Conservation (phyloP, 2,113 vertebrate genomes). For the Myotis davidii region DNA sequence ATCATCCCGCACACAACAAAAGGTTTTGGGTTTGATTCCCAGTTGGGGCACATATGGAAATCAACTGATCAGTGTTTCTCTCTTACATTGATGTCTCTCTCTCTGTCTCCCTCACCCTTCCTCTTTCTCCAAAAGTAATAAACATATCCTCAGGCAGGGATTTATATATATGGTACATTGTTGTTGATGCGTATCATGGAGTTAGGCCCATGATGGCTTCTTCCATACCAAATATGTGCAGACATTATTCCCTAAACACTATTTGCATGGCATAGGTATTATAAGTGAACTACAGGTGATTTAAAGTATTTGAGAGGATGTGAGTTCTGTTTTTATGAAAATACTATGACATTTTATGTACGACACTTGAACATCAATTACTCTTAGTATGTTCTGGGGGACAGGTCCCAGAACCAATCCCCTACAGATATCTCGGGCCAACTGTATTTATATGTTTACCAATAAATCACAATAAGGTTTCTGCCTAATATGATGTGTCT, state of each 20-base stretch:
- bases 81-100: neutral
- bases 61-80: neutral
- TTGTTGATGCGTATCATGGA: neutral
- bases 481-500: neutral
- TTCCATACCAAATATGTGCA: neutral
- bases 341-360: neutral
- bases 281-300: neutral
- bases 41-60: neutral
- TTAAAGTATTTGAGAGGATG: neutral
- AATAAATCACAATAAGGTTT: neutral
- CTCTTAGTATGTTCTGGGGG: too few species aligned
- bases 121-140: neutral
- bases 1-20: neutral
- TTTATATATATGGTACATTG: neutral
- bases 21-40: neutral
- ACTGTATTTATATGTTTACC: neutral
- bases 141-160: neutral
- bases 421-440: neutral
- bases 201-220: neutral
- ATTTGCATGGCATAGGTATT: neutral
- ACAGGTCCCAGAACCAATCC: too few species aligned
- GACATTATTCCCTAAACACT: neutral
- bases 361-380: too few species aligned
- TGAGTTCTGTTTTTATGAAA: neutral
- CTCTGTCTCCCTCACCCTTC: neutral